phyloP scores from a whole-genome alignment of 2,888 invertebrate species.

The Invenusta paracnida region DNA sequence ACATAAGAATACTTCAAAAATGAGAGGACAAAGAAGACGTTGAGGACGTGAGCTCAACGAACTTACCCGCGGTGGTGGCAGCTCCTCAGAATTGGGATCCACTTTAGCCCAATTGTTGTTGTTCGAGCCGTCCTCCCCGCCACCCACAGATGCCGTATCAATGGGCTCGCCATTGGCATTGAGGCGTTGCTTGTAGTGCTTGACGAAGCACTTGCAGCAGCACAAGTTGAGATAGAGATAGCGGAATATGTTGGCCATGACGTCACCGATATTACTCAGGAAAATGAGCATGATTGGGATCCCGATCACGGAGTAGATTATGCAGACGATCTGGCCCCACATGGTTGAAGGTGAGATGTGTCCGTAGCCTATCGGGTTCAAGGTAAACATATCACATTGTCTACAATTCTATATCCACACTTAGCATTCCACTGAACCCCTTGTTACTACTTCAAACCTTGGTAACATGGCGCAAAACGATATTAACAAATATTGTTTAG shows the following conservation, averaged over 20 bases:
- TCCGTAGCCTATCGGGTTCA: constrained; percentile 44
- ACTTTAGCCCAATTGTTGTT: not conserved
- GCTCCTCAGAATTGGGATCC: not conserved
- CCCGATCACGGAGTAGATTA: constrained; percentile 40
- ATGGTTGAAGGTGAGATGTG: constrained; percentile 37
- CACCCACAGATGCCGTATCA: not conserved
- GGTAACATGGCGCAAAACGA: too few species aligned
- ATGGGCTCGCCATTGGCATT: not conserved
- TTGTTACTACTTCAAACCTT: too few species aligned
- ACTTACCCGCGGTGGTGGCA: not conserved
- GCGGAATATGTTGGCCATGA: constrained; percentile 36
- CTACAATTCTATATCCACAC: too few species aligned
- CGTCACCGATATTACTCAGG: constrained; percentile 43
- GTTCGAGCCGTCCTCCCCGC: not conserved
- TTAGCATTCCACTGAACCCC: too few species aligned
- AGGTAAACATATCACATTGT: too few species aligned
- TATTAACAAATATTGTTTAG: too few species aligned
- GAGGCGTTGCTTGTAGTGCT: not conserved
- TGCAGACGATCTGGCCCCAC: constrained; percentile 42
- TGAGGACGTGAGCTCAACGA: too few species aligned
- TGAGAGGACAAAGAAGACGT: too few species aligned
- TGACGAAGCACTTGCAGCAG: constrained; percentile 43
- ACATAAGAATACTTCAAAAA: too few species aligned
- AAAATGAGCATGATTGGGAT: constrained; percentile 43
- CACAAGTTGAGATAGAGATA: constrained; percentile 39